Base-by-base conservation (phyloP, 1,140 invertebrate species). In the Drosophila arawakana region DNA sequence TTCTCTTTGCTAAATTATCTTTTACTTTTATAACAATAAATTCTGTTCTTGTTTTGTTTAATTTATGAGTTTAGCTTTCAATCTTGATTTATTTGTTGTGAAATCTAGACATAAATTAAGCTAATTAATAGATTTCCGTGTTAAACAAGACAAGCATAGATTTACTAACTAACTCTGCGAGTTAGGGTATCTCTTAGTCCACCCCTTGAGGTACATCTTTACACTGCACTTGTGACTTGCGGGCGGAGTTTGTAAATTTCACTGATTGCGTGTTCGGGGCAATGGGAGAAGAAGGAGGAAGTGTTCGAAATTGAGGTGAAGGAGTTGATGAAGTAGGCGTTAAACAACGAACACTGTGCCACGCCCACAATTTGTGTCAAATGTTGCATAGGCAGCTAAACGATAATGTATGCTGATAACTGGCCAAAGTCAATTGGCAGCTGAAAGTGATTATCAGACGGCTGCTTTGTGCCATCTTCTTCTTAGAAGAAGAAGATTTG, bases 341-440 rank as follows among this genome's bases (percentile, higher is more conserved):
- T 15, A 13, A 43, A 11, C 15, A 43, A 47, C 25, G 49, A 34
- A 7, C 11, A 60, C n/a, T 25, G 11, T 10, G 60, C 10, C 67
- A 71, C 80, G 76, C 80, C 80, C 52, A 83, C 72, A 83, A 82
- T 72, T 83, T 79, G 81, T 82, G 76, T 82, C 76, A 79, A 79
- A 78, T 58, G 57, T 54, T 59, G 52, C 21, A 25, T 30, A 54
- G 50, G 11, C 9, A 18, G 25, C 11, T 55, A 54, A 60, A 9
- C 34, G 50, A 54, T 41, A 50, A 57, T 55, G 34, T 75, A 58
- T 81, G 73, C 60, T 69, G 60, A 69, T 57, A 46, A 55, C 55
- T 18, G 59, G 34, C 11, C 44, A 21, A 66, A 76, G 57, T 67
- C 61, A 69, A 65, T 80, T 65, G 68, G 41, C 55, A 62, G 15